Base-by-base conservation (phyloP, 2,888 invertebrate genomes). In the Thymelicus sylvestris region DNA sequence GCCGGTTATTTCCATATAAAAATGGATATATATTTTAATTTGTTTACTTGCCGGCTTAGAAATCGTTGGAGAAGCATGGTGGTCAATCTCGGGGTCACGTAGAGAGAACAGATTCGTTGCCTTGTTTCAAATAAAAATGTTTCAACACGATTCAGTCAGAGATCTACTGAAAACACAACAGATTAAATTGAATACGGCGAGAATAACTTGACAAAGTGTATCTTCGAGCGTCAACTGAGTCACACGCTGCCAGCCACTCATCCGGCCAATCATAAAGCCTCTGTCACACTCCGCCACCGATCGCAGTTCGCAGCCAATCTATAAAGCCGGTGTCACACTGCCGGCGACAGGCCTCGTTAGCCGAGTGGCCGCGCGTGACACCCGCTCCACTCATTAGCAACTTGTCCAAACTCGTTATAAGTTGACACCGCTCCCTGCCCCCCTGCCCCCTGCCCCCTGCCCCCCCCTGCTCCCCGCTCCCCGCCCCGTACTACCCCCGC, bases 361-460 rank as follows among this genome's bases (percentile, higher is more conserved):
- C 67, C 66, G 70, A 74, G 76, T 78, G 74, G 76, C 75, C 74
- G 72, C 71, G 57, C 57, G 72, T 74, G 75, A 74, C 76, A 73
- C 74, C 76, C 73, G 74, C 77, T 76, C 78, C 82, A 84, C 90
- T 91, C 91, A 91, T 91, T 91, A 91, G 86, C 88, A 86, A 89
- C 83, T 90, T 90, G 91, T 90, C 89, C 86, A 87, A 89, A 87
- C 91, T 91, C 89, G 90, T 90, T 91, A 91, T 83, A 90, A 91
- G 81, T 91, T 88, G 84, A 81, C 78, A 78, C 77, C 73, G 69
- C 68, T 71, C 74, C 73, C 74, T 7, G 55, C 12, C 73, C 77
- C 69, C 67, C 70, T 59, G 76, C 71, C n/a, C n/a, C n/a, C n/a
- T n/a, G n/a, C n/a, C n/a, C n/a, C n/a, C n/a, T n/a, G n/a, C n/a